These are phyloP conservation scores for Lordiphosa andalusiaca DNA, from an alignment of 2,888 invertebrate species.

Conservation along the genomic window DNA sequence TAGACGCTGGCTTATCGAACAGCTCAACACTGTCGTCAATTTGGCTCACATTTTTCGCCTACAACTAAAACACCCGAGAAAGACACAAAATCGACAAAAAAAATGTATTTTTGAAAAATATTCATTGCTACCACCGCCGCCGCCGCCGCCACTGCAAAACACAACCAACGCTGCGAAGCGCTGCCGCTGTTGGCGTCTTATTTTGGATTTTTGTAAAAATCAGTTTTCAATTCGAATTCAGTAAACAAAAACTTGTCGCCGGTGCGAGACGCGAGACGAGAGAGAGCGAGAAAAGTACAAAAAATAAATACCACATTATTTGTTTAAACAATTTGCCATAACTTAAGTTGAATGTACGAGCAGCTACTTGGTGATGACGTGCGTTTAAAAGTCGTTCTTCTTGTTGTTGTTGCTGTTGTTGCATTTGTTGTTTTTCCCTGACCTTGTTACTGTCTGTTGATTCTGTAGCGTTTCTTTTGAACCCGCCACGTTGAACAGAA, in stretches of 20 bases:
- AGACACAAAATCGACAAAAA: constrained; percentile 6
- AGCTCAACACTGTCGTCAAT: constrained; percentile 6
- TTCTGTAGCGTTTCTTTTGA: constrained; percentile 28
- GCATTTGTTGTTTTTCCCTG: constrained; percentile 52
- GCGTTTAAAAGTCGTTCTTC: constrained; percentile 33
- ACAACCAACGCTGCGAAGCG: constrained; percentile 14
- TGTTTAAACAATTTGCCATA: constrained; percentile 67
- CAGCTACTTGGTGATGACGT: constrained; percentile 48
- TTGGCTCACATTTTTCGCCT: constrained; percentile 19
- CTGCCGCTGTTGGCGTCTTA: constrained; percentile 21
- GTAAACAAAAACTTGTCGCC: constrained; percentile 79
- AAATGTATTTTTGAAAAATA: constrained; percentile 62
- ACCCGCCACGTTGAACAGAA: background rate
- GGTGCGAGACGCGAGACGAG: constrained; percentile 65
- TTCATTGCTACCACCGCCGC: constrained; percentile 45
- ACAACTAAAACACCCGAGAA: constrained; percentile 35
- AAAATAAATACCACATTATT: constrained; percentile 30
- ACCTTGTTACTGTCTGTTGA: constrained; percentile 62
- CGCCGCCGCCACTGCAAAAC: background rate
- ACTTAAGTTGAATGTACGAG: constrained; percentile 65
- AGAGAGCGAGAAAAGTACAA: constrained; percentile 24
- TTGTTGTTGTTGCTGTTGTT: constrained; percentile 25
- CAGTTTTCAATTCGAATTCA: constrained; percentile 73
- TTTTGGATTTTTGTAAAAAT: constrained; percentile 68
- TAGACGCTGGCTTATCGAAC: constrained; percentile 10